A percentile compares a stretch with the other conserved stretches of the same genome.
Conservation (phyloP, 2,888 invertebrate genomes). For the Caenorhabditis sulstoni region DNA sequence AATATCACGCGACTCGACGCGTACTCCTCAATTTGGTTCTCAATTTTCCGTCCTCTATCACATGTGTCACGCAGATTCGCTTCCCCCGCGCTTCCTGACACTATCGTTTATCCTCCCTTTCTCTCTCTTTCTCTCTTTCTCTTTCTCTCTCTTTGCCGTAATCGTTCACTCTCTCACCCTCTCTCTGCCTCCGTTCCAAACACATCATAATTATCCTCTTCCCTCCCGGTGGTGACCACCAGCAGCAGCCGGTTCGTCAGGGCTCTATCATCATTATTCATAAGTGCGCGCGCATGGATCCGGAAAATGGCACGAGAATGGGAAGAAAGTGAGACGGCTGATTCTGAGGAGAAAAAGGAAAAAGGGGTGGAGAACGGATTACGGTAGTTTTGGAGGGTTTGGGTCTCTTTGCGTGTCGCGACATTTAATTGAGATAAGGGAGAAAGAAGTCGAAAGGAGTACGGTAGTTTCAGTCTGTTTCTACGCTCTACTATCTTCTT, state of each 20-base stretch:
- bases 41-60: conserved; percentile 7
- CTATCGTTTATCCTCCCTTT: neutral
- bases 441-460: too few species aligned
- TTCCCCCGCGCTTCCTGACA: neutral
- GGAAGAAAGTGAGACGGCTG: too few species aligned
- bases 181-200: too few species aligned
- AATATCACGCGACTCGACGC: conserved; percentile 33
- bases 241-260: neutral
- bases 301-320: neutral
- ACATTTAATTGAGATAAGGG: too few species aligned
- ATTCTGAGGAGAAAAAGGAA: neutral
- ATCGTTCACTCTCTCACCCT: conserved; percentile 27
- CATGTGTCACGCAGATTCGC: conserved; percentile 32
- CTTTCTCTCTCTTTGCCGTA: too few species aligned
- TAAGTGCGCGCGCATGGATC: neutral
- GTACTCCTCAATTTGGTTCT: conserved; percentile 5
- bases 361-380: too few species aligned
- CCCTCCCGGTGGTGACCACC: too few species aligned
- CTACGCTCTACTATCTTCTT: too few species aligned
- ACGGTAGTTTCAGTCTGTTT: too few species aligned
- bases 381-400: too few species aligned
- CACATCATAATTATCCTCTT: conserved; percentile 36
- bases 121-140: conserved; percentile 9
- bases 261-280: neutral
- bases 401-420: too few species aligned